Conservation (phyloP, 2,888 invertebrate species). For the Protophormia terraenovae region DNA sequence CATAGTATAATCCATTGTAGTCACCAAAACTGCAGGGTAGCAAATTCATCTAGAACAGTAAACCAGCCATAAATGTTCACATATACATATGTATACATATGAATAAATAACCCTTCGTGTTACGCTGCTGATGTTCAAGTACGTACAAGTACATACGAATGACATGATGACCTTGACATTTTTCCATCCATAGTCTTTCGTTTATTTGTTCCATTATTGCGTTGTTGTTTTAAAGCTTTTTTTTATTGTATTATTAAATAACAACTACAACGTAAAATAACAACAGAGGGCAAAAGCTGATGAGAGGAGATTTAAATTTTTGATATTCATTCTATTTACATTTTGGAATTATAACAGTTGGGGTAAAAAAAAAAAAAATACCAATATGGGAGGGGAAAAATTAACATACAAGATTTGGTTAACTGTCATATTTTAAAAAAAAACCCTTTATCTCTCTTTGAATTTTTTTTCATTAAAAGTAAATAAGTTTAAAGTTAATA, state of each 20-base stretch:
- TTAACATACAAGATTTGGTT: too few relatives aligned
- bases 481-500: too few relatives aligned
- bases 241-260: slow-evolving; percentile 21
- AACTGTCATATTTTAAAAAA: too few relatives aligned
- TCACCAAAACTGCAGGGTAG: too few relatives aligned
- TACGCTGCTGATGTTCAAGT: slow-evolving; percentile 1
- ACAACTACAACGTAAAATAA: too few relatives aligned
- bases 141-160: slow-evolving; percentile 43
- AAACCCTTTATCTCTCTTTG: too few relatives aligned
- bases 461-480: too few relatives aligned
- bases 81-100: too few relatives aligned
- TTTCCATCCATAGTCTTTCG: not conserved
- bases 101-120: slow-evolving; percentile 46
- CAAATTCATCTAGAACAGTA: too few relatives aligned
- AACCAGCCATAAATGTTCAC: slow-evolving; percentile 46
- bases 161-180: slow-evolving; percentile 66
- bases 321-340: not conserved
- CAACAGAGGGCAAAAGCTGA: not conserved
- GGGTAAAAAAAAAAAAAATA: not conserved
- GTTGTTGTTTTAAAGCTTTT: slow-evolving; percentile 37
- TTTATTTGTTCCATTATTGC: not conserved
- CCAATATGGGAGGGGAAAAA: not conserved
- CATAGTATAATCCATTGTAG: too few relatives aligned
- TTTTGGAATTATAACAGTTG: not conserved
- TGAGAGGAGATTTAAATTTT: slow-evolving; percentile 37